These are phyloP conservation scores for Agrotis segetum DNA, from an alignment of 2,888 invertebrate genomes.

Conservation along the genomic window DNA sequence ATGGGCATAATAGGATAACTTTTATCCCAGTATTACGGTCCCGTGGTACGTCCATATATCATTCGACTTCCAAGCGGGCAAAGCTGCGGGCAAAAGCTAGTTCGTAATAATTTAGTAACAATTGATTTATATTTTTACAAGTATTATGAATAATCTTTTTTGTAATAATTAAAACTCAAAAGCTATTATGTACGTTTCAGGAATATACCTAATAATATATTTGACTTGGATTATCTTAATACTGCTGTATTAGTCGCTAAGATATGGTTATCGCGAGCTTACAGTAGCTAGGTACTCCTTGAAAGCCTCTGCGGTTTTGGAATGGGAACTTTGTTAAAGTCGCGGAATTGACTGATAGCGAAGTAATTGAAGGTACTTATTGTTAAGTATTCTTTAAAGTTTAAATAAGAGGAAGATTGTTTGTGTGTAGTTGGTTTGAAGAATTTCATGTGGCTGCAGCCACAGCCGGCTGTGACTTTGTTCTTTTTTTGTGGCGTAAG, in stretches of 20 bases:
- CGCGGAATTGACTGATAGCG: neutral
- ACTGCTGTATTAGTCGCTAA: constrained; percentile 53
- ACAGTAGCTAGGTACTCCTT: neutral
- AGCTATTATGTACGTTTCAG: no score
- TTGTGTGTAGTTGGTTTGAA: neutral
- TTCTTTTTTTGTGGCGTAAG: neutral
- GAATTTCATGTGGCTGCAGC: neutral
- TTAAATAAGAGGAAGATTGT: neutral
- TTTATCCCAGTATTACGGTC: no score
- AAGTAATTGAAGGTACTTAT: neutral
- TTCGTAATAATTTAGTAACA: no score
- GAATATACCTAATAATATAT: no score
- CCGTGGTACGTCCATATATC: no score
- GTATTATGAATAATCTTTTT: no score
- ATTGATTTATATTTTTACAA: no score
- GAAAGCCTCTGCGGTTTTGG: neutral
- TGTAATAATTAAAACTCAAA: no score
- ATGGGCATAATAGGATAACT: no score
- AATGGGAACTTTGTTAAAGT: constrained; percentile 8
- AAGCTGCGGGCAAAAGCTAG: no score
- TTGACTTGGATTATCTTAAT: constrained; percentile 63
- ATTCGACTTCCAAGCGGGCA: no score
- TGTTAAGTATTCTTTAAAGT: neutral
- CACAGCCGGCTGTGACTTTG: neutral
- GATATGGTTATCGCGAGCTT: constrained; percentile 48